A percentile compares a stretch with the other conserved stretches of the same genome.
Evolutionary conservation across 2,888 invertebrate genomes (phyloP).

Genomic region (Hyalella azteca): DNA sequence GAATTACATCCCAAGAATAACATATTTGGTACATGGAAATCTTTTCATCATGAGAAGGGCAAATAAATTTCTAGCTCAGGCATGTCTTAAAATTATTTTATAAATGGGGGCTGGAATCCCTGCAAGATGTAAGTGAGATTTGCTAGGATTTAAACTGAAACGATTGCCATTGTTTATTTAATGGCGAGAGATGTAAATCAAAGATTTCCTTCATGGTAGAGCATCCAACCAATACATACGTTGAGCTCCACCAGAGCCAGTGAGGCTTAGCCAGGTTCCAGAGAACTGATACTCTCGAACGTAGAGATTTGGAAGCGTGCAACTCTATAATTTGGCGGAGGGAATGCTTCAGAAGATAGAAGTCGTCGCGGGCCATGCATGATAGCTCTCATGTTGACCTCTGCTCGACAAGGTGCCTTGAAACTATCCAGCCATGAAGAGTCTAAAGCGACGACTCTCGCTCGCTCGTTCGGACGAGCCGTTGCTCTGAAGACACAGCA

Average conservation of each 20-base stretch:
- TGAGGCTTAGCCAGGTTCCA: background rate
- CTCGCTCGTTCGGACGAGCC: background rate
- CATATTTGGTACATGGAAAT: no score
- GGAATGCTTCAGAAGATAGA: slow-evolving; percentile 32
- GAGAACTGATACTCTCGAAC: slow-evolving; percentile 31
- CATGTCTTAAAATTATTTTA: no score
- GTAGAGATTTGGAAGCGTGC: background rate
- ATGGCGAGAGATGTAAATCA: no score
- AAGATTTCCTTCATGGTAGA: background rate
- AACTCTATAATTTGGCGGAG: slow-evolving; percentile 30
- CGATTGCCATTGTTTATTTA: no score
- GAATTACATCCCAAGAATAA: no score
- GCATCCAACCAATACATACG: background rate
- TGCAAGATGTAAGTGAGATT: no score
- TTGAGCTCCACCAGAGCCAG: background rate
- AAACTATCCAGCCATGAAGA: slow-evolving; percentile 35
- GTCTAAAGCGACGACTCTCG: background rate
- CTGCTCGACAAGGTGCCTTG: slow-evolving; percentile 37
- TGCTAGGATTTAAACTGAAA: no score
- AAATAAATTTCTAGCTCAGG: no score
- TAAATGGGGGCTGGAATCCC: no score
- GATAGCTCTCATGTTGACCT: slow-evolving; percentile 31
- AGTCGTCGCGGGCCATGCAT: slow-evolving; percentile 34
- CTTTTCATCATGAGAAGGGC: no score
- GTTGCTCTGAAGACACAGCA: no score